Percentiles rank a stretch among this genome's conserved stretches.
Evolutionary conservation across 2,113 vertebrate genomes (phyloP).

Genomic region (Oncorhynchus nerka): DNA sequence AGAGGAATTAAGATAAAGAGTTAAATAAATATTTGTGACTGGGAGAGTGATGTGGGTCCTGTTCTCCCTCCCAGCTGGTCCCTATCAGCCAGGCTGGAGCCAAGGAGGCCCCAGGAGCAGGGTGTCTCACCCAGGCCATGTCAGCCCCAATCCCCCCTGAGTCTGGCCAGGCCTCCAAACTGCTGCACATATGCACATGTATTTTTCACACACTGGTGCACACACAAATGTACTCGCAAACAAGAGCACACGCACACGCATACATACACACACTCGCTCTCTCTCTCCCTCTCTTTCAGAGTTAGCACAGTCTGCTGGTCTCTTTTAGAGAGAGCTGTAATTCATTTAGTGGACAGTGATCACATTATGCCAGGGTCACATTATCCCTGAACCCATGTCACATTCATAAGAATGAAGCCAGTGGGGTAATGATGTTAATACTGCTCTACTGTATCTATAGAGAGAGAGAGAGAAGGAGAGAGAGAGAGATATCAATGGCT

Average conservation of each 20-base stretch:
- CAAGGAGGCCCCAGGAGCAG: constrained; percentile 52
- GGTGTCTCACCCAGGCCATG: constrained; percentile 46
- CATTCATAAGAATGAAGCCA: constrained; percentile 36
- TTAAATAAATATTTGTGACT: constrained; percentile 8
- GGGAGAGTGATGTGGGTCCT: neutral
- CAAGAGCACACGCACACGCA: neutral
- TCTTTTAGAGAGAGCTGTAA: constrained; percentile 40
- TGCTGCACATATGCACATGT: constrained; percentile 18
- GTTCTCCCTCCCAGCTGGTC: constrained; percentile 57
- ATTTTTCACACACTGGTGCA: constrained; percentile 1
- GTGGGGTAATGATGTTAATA: constrained; percentile 52
- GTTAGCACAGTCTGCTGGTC: constrained; percentile 24
- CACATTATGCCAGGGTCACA: constrained; percentile 58
- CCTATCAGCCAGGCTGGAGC: constrained; percentile 65
- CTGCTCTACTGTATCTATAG: constrained; percentile 26
- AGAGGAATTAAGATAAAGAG: constrained; percentile 10
- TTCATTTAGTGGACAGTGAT: constrained; percentile 63
- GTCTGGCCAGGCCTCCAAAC: constrained; percentile 58
- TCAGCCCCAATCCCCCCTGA: constrained; percentile 65
- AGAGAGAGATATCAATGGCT: neutral
- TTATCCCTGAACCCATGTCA: constrained; percentile 52
- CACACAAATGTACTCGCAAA: constrained; percentile 25
- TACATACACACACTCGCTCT: neutral
- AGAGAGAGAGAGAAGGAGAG: neutral
- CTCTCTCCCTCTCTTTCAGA: neutral